phyloP scores from a whole-genome alignment of 2,888 invertebrate genomes.

The Heliconius ismenius region DNA sequence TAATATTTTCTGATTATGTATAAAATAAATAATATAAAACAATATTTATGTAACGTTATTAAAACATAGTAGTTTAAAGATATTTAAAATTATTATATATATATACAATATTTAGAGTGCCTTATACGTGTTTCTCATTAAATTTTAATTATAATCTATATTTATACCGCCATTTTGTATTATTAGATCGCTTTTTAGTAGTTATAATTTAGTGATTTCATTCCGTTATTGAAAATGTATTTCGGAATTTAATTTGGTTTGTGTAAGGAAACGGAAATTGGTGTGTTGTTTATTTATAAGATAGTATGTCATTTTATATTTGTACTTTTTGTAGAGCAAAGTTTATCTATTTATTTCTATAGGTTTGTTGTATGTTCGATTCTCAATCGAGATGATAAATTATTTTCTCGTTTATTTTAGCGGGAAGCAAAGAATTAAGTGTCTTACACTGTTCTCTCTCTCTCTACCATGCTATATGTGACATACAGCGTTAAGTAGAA shows the following conservation, averaged over 20 bases:
- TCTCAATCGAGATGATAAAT: no score
- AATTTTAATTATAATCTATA: neutral
- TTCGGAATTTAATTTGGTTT: neutral
- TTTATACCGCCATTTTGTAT: constrained; percentile 18
- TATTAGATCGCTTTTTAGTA: constrained; percentile 8
- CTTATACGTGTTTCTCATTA: constrained; percentile 19
- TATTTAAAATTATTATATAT: neutral
- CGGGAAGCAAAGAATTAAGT: no score
- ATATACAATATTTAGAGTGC: constrained; percentile 8
- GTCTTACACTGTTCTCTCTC: no score
- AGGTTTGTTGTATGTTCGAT: no score
- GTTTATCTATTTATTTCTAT: neutral
- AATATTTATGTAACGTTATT: neutral
- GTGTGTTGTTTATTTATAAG: constrained; percentile 7
- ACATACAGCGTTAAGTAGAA: no score
- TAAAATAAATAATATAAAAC: neutral
- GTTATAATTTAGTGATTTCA: neutral
- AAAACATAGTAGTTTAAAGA: neutral
- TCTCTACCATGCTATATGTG: no score
- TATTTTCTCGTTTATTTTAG: no score
- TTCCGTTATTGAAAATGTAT: constrained; percentile 4
- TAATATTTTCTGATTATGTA: neutral
- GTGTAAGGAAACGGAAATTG: neutral
- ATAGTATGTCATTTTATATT: constrained; percentile 2
- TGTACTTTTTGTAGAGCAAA: constrained; percentile 13